Evolutionary conservation across 2,797 vertebrate species (phyloP), one percentile per base, ranked within the genome.

Genomic region (Danio aesculapii): DNA sequence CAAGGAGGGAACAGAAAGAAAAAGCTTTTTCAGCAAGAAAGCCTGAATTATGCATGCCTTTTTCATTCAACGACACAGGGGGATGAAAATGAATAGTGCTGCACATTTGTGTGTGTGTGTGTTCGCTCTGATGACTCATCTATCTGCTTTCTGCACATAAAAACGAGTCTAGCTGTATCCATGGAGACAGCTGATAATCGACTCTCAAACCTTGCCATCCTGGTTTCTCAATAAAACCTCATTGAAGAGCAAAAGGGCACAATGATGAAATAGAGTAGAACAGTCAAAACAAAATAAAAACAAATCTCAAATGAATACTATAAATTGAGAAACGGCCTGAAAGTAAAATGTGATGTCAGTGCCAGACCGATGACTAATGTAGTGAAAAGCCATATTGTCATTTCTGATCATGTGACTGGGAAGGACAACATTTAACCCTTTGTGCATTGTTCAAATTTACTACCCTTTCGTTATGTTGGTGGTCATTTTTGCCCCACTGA

Each of bases 81-180:
- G 11, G 61, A 76, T 66, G 71, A 47, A 50, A 68, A 84, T 68
- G 77, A 16, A 10, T 21, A 14, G 39, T 58, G 66, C 55, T 17
- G 50, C 4, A 21, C 77, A 21, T 52, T 62, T 63, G 83, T 68
- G 43, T 69, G 49, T 69, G 49, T 16, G 11, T 58, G 49, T 67
- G 64, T 50, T 55, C 21, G 62, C 47, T 61, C 21, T 75, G 77
- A 77, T 91, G 90, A 93, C 79, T 92, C 90, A 92, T 81, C 76
- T 81, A 73, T 82, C 84, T 74, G 87, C 88, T 91, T 70, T 17
- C 64, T 86, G 88, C 88, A 90, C 68, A 79, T 87, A 85, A 87
- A 89, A 90, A 84, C 85, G 58, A 86, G 71, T 87, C 84, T 68
- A 63, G 62, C 86, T 14, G 89, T 94, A 86, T 88, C 91, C 92